Evolutionary conservation across 2,797 vertebrate species (phyloP).

Genomic region (Micropoecilia bifurca): DNA sequence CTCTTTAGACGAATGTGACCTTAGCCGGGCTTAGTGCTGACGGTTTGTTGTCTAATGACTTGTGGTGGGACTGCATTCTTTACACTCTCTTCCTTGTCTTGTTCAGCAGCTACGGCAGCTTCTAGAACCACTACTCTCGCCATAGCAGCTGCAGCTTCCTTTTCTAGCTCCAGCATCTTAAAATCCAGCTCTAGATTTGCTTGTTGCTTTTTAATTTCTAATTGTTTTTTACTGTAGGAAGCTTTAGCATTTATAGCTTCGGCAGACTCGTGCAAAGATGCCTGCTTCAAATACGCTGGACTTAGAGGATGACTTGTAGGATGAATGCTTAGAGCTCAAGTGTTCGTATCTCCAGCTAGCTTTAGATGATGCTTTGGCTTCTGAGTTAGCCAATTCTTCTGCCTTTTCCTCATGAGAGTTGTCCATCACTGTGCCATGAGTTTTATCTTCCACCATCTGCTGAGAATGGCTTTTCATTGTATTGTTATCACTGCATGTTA

Average conservation of each 20-base stretch:
- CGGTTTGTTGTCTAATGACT: not conserved
- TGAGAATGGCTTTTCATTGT: not conserved
- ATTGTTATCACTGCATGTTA: not conserved
- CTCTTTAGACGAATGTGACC: not conserved
- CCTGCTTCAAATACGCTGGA: not conserved
- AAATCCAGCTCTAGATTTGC: not conserved
- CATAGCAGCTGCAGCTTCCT: not conserved
- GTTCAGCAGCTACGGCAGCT: not conserved
- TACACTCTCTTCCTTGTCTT: not conserved
- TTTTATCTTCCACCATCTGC: not conserved
- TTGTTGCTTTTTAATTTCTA: not conserved
- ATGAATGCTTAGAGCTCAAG: not conserved
- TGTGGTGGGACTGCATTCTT: not conserved
- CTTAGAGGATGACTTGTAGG: not conserved
- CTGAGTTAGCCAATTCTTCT: not conserved
- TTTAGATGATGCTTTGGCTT: not conserved
- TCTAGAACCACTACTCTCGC: not conserved
- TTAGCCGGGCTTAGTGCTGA: not conserved
- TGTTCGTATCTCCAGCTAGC: not conserved
- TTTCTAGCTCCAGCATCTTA: not conserved
- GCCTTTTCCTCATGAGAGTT: not conserved
- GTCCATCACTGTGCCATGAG: not conserved
- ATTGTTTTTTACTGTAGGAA: not conserved
- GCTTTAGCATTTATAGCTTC: not conserved
- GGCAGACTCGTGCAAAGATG: not conserved